Evolutionary conservation across 1,140 invertebrate genomes (phyloP), one percentile per base, ranked within the genome.

Genomic region (Drosophila tropicalis): DNA sequence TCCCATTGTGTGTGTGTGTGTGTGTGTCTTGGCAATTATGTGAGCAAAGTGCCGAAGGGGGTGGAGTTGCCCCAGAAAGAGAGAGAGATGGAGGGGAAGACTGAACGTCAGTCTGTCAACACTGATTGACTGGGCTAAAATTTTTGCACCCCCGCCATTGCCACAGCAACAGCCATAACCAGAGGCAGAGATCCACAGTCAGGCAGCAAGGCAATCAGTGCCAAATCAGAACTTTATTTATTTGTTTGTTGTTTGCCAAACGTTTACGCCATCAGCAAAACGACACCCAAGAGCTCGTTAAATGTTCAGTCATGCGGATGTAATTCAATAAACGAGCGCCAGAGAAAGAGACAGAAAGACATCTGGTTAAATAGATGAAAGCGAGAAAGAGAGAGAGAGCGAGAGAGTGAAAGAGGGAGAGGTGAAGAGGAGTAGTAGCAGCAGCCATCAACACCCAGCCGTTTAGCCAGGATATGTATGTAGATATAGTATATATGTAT

Each of bases 141-240:
- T 44, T 56, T 40, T 44, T 39, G 63, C 54, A 40, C 62, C 40
- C 51, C 40, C 44, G n/a, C 58, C 65, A 36, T 3, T 12, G 5
- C 2, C 15, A 36, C 34, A 36, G 22, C 32, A 34, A 34, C 32
- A 41, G n/a, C 12, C 41, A 44, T n/a, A 44, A 17, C 6, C 44
- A 51, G 17, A 47, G 12, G 13, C 40, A 41, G 10, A 41, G 40
- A 39, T 39, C 36, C 36, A 39, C 12, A 44, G 44, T 9, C 44
- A 22, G 44, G 44, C 17, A 22, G 60, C 75, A 76, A 83, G 85
- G 84, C 84, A 87, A 87, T 87, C 84, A 87, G 84, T 83, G 84
- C 76, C 86, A 90, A 90, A 90, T 90, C 81, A 83, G 81, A 90
- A 90, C 75, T 90, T 90, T 90, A 90, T 90, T 90, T 90, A 90